Percentiles rank a stretch among this genome's conserved stretches.
These are phyloP conservation scores for Meloidogyne floridensis DNA, from an alignment of 1,140 invertebrate genomes.

Conservation along the genomic window DNA sequence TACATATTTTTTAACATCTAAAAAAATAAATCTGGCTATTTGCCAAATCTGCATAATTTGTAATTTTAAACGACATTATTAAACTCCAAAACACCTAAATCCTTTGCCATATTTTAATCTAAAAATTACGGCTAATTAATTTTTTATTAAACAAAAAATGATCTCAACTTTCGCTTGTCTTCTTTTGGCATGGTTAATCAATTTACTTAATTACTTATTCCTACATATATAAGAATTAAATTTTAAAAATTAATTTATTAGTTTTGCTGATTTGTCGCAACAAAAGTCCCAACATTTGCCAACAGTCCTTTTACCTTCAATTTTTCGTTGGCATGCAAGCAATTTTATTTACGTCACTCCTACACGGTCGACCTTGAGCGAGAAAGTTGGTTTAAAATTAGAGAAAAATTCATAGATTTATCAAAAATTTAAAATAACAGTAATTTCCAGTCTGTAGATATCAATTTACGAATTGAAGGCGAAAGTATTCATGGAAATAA, in stretches of 20 bases:
- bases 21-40: background rate
- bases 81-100: background rate
- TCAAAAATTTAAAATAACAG: background rate
- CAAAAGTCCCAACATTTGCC: constrained; percentile 9
- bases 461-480: constrained; percentile 8
- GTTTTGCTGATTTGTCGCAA: background rate
- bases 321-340: constrained; percentile 17
- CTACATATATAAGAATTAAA: no score
- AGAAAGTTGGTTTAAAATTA: background rate
- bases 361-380: background rate
- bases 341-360: constrained; percentile 18
- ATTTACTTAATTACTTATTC: background rate
- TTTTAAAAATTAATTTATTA: background rate
- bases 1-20: no score
- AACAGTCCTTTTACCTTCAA: constrained; percentile 20
- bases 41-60: background rate
- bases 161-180: background rate
- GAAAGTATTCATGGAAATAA: constrained; percentile 18
- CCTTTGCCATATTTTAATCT: background rate
- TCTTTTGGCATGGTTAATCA: background rate
- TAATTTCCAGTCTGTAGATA: constrained; percentile 16
- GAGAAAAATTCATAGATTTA: background rate
- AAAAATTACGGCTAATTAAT: background rate
- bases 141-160: background rate
- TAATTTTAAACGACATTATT: background rate